These are phyloP conservation scores for Melipona bicolor DNA, from an alignment of 2,888 invertebrate genomes.

Conservation along the genomic window DNA sequence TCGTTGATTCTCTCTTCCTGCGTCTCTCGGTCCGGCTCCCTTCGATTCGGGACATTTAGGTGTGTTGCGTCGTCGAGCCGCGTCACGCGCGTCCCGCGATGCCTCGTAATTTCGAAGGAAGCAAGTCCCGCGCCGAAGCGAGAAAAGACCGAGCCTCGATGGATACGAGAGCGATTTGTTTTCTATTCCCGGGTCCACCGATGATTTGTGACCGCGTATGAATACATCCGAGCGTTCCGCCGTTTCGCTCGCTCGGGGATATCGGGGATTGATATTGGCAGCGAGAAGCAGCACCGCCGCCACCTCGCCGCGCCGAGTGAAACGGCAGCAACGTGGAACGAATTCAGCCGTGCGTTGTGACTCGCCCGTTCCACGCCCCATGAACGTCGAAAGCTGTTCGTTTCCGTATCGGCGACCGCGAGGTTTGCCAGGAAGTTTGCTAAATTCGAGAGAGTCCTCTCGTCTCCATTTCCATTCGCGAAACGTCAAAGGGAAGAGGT, in stretches of 20 bases:
- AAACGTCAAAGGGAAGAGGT: conserved; percentile 46
- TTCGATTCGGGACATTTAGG: conserved; percentile 60
- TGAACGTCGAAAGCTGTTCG: conserved; percentile 20
- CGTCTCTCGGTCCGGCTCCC: conserved; percentile 30
- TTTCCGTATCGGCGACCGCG: not conserved
- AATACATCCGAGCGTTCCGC: conserved; percentile 27
- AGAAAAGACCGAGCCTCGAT: not conserved
- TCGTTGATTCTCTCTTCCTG: conserved; percentile 14
- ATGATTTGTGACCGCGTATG: conserved; percentile 49
- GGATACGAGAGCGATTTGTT: conserved; percentile 52
- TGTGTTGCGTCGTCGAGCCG: conserved; percentile 48
- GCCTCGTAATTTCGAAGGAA: conserved; percentile 65
- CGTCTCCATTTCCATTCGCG: conserved; percentile 68
- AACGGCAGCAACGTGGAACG: not conserved
- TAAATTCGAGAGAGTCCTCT: conserved; percentile 66
- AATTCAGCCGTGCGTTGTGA: not conserved
- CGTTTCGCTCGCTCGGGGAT: not conserved
- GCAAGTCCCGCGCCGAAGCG: conserved; percentile 24
- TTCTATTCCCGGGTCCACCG: conserved; percentile 33
- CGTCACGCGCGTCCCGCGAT: conserved; percentile 64
- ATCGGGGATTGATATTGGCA: not conserved
- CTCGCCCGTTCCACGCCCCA: not conserved
- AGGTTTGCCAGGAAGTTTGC: conserved; percentile 41
- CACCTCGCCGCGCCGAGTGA: not conserved
- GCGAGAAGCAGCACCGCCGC: not conserved